These are phyloP conservation scores for Ariolimax columbianus DNA, from an alignment of 2,888 invertebrate genomes.

Conservation along the genomic window DNA sequence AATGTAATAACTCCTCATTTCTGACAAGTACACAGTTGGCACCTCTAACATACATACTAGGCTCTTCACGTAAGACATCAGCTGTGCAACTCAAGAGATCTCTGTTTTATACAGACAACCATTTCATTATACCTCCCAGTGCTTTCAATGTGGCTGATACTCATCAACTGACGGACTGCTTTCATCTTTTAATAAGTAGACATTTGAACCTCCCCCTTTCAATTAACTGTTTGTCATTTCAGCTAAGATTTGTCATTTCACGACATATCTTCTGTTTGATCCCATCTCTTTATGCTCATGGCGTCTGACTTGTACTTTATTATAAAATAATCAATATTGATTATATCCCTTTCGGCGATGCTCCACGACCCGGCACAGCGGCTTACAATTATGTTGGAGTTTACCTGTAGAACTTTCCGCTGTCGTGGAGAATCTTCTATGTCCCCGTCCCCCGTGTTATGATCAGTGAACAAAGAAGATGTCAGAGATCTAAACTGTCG, in stretches of 20 bases:
- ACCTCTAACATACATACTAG: too few relatives aligned
- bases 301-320: slow-evolving; percentile 21
- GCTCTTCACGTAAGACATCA: too few relatives aligned
- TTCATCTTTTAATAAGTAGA: slow-evolving; percentile 41
- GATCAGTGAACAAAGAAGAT: not conserved
- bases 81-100: too few relatives aligned
- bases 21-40: too few relatives aligned
- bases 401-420: not conserved
- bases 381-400: not conserved
- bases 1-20: too few relatives aligned
- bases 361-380: not conserved
- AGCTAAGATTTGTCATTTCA: slow-evolving; percentile 35
- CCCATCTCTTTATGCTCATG: not conserved
- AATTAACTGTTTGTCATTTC: slow-evolving; percentile 36
- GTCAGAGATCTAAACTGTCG: not conserved
- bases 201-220: slow-evolving; percentile 7
- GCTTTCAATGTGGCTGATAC: not conserved
- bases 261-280: slow-evolving; percentile 25
- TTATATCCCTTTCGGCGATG: not conserved
- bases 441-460: not conserved
- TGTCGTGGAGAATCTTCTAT: not conserved
- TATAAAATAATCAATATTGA: slow-evolving; percentile 40
- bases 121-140: not conserved
- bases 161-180: not conserved
- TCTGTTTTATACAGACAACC: not conserved